These are phyloP conservation scores for Haemorhous mexicanus DNA, from an alignment of 2,113 vertebrate species.

Conservation along the genomic window DNA sequence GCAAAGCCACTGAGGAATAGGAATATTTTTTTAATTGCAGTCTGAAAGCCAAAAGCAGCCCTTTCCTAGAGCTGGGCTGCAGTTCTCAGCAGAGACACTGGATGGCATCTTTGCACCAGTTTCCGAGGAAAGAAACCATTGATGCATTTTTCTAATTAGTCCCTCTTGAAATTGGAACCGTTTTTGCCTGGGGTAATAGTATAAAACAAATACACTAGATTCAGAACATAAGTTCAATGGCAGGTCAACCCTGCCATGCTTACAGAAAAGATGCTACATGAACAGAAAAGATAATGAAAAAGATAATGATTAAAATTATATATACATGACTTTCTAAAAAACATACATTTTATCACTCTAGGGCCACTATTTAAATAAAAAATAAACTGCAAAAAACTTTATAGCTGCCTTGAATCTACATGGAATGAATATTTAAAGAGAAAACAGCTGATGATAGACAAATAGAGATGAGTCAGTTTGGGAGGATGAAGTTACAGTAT, in stretches of 20 bases:
- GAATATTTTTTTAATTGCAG: not conserved
- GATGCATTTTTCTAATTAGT: constrained; percentile 44
- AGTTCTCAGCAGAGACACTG: not conserved
- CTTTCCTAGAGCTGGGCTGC: not conserved
- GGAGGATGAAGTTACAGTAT: not conserved
- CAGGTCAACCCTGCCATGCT: constrained; percentile 37
- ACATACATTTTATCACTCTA: not conserved
- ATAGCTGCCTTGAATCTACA: not conserved
- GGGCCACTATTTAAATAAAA: not conserved
- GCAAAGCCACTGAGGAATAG: not conserved
- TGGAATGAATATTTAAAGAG: not conserved
- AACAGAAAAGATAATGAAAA: constrained; percentile 25
- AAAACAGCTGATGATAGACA: not conserved
- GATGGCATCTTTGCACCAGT: constrained; percentile 17
- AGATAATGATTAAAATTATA: not conserved
- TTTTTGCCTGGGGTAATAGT: constrained; percentile 33
- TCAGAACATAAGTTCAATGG: constrained; percentile 46
- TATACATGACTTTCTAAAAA: not conserved
- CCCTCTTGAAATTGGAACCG: constrained; percentile 43
- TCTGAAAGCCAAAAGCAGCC: not conserved
- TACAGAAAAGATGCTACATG: not conserved
- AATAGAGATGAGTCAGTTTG: not conserved
- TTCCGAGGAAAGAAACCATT: not conserved
- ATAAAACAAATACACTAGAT: constrained; percentile 36
- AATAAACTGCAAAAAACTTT: not conserved